phyloP scores from a whole-genome alignment of 2,888 invertebrate species.

The Yponomeuta malinellus region DNA sequence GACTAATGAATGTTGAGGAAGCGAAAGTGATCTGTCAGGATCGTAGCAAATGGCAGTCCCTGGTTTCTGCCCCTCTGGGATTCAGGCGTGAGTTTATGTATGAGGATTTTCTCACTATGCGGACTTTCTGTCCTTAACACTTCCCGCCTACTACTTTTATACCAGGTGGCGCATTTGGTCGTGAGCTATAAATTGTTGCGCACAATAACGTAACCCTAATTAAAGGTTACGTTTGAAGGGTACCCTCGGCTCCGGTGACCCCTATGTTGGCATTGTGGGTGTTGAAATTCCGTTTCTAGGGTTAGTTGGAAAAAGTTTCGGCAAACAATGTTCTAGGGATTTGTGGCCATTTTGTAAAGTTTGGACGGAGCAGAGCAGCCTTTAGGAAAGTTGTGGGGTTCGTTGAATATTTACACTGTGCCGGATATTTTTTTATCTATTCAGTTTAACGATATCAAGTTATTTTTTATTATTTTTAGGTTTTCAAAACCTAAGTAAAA shows the following conservation, averaged over 20 bases:
- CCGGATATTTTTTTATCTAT: no score
- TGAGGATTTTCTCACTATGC: no score
- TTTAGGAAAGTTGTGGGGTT: neutral
- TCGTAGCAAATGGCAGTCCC: no score
- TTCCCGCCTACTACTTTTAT: neutral
- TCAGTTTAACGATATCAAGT: no score
- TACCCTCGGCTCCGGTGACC: neutral
- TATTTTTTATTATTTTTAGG: no score
- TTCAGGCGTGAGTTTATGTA: no score
- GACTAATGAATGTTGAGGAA: no score
- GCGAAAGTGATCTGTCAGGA: no score
- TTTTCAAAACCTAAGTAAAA: no score
- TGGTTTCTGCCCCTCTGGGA: no score
- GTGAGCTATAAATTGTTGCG: neutral
- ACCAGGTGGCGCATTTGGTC: neutral
- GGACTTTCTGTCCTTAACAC: neutral
- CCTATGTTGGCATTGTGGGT: conserved; percentile 1
- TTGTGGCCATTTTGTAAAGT: neutral
- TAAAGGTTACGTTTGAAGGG: neutral
- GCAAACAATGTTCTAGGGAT: neutral
- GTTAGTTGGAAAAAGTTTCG: neutral
- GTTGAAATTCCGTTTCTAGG: neutral
- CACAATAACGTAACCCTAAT: neutral
- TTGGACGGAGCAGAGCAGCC: neutral
- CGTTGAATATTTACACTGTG: neutral